phyloP scores from a whole-genome alignment of 2,888 invertebrate species.

The Drosophila tripunctata region DNA sequence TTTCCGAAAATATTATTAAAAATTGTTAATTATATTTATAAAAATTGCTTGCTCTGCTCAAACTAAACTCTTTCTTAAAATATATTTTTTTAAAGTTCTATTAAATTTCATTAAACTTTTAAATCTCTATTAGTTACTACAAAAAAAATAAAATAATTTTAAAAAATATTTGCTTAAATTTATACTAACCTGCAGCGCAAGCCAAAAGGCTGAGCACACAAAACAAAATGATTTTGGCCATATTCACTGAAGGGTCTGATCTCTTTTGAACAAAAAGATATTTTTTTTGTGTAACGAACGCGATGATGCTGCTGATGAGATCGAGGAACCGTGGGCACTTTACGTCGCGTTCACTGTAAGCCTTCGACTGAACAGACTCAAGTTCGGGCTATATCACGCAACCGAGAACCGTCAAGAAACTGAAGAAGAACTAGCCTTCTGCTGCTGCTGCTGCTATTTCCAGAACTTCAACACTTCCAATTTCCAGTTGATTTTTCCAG shows the following conservation, averaged over 20 bases:
- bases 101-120: no score
- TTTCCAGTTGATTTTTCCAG: slow-evolving; percentile 72
- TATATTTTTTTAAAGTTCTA: no score
- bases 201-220: slow-evolving; percentile 79
- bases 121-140: no score
- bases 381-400: slow-evolving; percentile 64
- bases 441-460: slow-evolving; percentile 29
- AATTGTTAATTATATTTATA: no score
- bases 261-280: slow-evolving; percentile 30
- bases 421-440: slow-evolving; percentile 49
- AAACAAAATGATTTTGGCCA: slow-evolving; percentile 80
- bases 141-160: no score
- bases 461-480: slow-evolving; percentile 48
- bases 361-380: slow-evolving; percentile 72
- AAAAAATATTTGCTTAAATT: not conserved
- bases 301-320: slow-evolving; percentile 36
- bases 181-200: slow-evolving; percentile 80
- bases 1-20: no score
- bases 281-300: slow-evolving; percentile 43
- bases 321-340: slow-evolving; percentile 66
- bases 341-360: slow-evolving; percentile 79
- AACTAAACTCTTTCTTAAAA: no score
- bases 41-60: no score
- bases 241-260: slow-evolving; percentile 47
- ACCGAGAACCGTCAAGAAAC: slow-evolving; percentile 70